Base-by-base conservation (phyloP, 2,888 invertebrate genomes). In the Colostygia pectinataria region DNA sequence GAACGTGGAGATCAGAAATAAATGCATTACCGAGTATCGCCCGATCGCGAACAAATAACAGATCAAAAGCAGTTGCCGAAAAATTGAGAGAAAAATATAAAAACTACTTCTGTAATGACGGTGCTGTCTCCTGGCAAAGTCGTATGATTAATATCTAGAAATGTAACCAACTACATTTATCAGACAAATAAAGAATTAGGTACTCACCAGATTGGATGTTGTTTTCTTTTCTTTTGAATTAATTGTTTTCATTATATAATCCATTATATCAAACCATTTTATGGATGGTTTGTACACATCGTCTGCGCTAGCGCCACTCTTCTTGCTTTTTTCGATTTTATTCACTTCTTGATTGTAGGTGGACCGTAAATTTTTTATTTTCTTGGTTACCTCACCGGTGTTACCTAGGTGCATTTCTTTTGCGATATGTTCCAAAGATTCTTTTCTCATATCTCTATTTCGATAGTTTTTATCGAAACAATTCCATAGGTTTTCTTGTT, bases 391-490 rank as follows among this genome's bases (percentile, higher is more conserved):
- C 41, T 48, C 48, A 25, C 47, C 25, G 41, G 47, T 48, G 48
- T 48, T 42, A 48, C 48, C 37, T 48, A 48, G 48, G 32, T 48
- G 48, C 48, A 41, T 53, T 53, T 37, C 39, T 44, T 53, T 53
- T 28, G 27, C 27, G 27, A 28, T n/a, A 25, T 39, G 38, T 38
- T 28, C 15, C 38, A 28, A 31, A 41, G 31, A 47, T 34, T 28
- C 39, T 46, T 55, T 56, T 49, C 50, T 50, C 50, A 53, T 48
- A 57, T 51, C 50, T 54, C 57, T 57, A 54, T 57, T 52, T 53
- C 54, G 51, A 40, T 54, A 54, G 50, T 54, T 54, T 43, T 48
- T 54, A 52, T 54, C 48, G 48, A 54, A 54, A 56, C 50, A 56
- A 53, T 53, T 53, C 46, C 56, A 51, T 52, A 54, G 51, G 57